Evolutionary conservation across 2,888 invertebrate genomes (phyloP), one percentile per base, ranked within the genome.

Genomic region (Limnephilus auricula): DNA sequence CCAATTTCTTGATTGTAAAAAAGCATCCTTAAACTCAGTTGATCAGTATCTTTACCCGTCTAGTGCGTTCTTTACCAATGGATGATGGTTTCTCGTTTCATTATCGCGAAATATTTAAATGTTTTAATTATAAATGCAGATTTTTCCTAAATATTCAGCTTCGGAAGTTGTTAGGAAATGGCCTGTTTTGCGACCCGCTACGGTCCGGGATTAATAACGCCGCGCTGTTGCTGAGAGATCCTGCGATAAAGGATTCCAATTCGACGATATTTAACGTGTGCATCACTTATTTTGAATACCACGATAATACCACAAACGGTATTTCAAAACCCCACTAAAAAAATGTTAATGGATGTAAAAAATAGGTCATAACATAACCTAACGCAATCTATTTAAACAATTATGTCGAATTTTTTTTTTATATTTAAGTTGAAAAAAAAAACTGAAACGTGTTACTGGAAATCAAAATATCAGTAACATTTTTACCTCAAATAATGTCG

Each of bases 81-180:
- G 65, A 65, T 65, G 65, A 65, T 65, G 65, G 65, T 65, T 65
- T 65, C 65, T 65, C 65, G 65, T 65, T 65, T 65, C 65, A 65
- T n/a, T 65, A 65, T 65, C 65, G 65, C 65, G 65, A 65, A n/a
- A 65, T 65, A 65, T 65, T 65, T 65, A 65, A 65, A 65, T 65
- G 25, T 65, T 9, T n/a, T 65, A 65, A 65, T 65, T 65, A n/a
- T 65, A 65, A 65, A 65, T 65, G 65, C 65, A 25, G 65, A 65
- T 65, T 65, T 65, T 65, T 65, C 5, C 9, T 65, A n/a, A 65
- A n/a, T 65, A 65, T 65, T 65, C 65, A 65, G 25, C 65, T 65
- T 65, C 65, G 25, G 65, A 65, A n/a, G 65, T 65, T 65, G 65
- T 65, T 65, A 65, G 65, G 65, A 65, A 65, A 65, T n/a, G 65